Evolutionary conservation across 2,888 invertebrate genomes (phyloP).

Genomic region (Pyrrhia umbra): DNA sequence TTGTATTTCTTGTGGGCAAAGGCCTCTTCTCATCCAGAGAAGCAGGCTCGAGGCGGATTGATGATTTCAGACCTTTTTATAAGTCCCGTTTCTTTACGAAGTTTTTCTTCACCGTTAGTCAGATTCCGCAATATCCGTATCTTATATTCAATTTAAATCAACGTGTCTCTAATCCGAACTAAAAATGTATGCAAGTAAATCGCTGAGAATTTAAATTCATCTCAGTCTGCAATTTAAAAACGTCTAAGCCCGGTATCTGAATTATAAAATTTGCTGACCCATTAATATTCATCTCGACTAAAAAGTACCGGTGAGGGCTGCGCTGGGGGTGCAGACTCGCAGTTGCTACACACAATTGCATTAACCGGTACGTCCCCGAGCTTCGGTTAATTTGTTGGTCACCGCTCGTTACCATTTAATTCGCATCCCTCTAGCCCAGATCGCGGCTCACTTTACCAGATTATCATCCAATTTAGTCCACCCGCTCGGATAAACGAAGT

Average conservation of each 20-base stretch:
- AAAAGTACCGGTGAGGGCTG: conserved; percentile 47
- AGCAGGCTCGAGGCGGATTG: too few relatives aligned
- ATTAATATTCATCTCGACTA: conserved; percentile 58
- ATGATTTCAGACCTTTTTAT: too few relatives aligned
- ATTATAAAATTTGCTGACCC: conserved; percentile 55
- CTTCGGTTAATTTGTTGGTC: conserved; percentile 78
- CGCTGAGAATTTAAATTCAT: conserved; percentile 30
- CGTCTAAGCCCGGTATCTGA: conserved; percentile 36
- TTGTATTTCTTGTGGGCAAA: too few relatives aligned
- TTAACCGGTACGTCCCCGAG: conserved; percentile 69
- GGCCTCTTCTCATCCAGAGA: too few relatives aligned
- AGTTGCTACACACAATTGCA: conserved; percentile 67
- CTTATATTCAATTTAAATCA: neutral
- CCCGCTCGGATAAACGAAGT: conserved; percentile 62
- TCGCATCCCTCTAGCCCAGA: conserved; percentile 62
- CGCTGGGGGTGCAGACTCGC: conserved; percentile 35
- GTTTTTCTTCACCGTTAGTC: neutral
- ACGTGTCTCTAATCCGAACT: neutral
- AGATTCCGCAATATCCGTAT: neutral
- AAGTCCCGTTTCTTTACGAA: too few relatives aligned
- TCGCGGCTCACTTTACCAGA: conserved; percentile 64
- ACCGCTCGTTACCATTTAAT: conserved; percentile 77
- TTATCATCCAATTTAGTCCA: conserved; percentile 66
- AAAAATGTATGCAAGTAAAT: neutral
- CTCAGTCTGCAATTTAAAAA: conserved; percentile 41